Conservation (phyloP, 1,140 invertebrate species). For the Parasteatoda tepidariorum region DNA sequence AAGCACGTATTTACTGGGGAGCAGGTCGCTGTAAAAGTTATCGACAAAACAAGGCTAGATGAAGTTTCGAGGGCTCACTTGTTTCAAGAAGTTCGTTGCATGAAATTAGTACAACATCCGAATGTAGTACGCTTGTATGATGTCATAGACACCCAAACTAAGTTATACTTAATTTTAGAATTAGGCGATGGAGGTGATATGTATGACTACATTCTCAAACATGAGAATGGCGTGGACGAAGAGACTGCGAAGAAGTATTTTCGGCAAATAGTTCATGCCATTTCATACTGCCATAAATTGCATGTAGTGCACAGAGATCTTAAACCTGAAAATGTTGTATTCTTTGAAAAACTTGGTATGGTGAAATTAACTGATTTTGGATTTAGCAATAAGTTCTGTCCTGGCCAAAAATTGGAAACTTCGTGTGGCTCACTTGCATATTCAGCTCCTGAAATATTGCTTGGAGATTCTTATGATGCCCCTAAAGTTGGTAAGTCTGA, state of each 20-base stretch:
- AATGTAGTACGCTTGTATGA: slow-evolving; percentile 98
- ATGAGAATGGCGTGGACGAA: slow-evolving; percentile 80
- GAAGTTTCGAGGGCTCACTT: slow-evolving; percentile 95
- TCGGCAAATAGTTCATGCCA: slow-evolving; percentile 76
- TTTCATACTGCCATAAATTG: slow-evolving; percentile 96
- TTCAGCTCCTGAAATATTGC: slow-evolving; percentile 97
- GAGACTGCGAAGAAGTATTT: slow-evolving; percentile 90
- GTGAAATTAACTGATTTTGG: slow-evolving; percentile 99
- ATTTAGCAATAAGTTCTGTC: slow-evolving; percentile 94
- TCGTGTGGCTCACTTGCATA: slow-evolving; percentile 99
- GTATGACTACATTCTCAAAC: slow-evolving; percentile 99
- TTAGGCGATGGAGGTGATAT: slow-evolving; percentile 98
- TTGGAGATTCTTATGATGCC: slow-evolving; percentile 79
- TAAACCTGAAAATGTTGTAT: slow-evolving; percentile 99
- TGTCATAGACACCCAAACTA: slow-evolving; percentile 96
- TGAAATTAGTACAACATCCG: slow-evolving; percentile 98
- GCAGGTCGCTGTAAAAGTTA: slow-evolving; percentile 85
- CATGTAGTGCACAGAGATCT: slow-evolving; percentile 93
- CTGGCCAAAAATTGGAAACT: slow-evolving; percentile 97
- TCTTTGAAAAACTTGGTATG: slow-evolving; percentile 95
- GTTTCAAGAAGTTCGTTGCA: slow-evolving; percentile 85
- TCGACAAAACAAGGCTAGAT: slow-evolving; percentile 98
- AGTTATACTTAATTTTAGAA: slow-evolving; percentile 93
- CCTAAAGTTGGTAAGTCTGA: slow-evolving; percentile 67
- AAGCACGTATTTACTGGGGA: slow-evolving; percentile 92